phyloP scores from a whole-genome alignment of 2,888 invertebrate genomes.

The Teinopalpus imperialis region DNA sequence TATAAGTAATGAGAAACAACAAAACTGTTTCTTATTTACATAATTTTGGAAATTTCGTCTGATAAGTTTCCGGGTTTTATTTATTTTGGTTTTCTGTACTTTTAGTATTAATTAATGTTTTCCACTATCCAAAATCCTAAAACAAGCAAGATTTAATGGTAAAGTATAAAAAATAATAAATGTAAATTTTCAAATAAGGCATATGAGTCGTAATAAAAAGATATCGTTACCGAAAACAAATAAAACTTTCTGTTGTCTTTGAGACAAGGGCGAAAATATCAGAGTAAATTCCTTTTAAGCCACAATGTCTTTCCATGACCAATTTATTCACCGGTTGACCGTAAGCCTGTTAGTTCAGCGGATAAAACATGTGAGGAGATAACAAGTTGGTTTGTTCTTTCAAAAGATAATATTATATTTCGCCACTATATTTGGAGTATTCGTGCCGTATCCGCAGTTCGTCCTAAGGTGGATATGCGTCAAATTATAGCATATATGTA shows the following conservation, averaged over 20 bases:
- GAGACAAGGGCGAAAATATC: conserved; percentile 13
- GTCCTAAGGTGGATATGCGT: conserved; percentile 41
- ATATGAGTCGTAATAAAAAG: too few relatives aligned
- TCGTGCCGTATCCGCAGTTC: conserved; percentile 45
- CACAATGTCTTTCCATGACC: conserved; percentile 13
- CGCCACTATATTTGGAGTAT: conserved; percentile 35
- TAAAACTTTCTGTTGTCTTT: background rate
- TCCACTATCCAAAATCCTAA: too few relatives aligned
- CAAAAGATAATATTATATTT: conserved; percentile 42
- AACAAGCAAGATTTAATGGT: too few relatives aligned
- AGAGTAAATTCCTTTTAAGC: conserved; percentile 11
- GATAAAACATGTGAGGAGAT: conserved; percentile 27
- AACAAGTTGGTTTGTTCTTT: conserved; percentile 34
- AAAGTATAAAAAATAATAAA: too few relatives aligned
- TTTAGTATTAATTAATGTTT: too few relatives aligned
- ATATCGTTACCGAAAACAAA: background rate
- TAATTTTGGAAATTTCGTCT: too few relatives aligned
- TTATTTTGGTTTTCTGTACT: too few relatives aligned
- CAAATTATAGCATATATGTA: conserved; percentile 62
- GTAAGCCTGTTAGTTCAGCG: conserved; percentile 13
- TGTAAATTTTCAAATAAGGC: too few relatives aligned
- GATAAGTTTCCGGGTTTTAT: too few relatives aligned
- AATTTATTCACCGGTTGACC: conserved; percentile 16
- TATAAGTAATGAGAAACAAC: too few relatives aligned
- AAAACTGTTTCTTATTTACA: too few relatives aligned